These are phyloP conservation scores for Malthinus seriepunctatus DNA, from an alignment of 2,888 invertebrate genomes.

Conservation along the genomic window DNA sequence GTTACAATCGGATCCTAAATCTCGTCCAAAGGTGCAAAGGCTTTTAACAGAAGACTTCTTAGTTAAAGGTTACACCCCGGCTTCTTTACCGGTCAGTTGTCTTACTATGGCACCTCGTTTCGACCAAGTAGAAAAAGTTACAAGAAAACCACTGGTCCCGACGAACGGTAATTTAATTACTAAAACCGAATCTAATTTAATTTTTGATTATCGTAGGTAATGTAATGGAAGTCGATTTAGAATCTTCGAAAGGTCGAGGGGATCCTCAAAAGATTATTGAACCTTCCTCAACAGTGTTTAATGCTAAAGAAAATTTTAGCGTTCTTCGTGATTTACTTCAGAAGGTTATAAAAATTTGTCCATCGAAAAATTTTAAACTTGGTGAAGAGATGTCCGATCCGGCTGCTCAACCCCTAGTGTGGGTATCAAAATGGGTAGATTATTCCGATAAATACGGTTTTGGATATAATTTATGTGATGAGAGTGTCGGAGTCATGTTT, in stretches of 20 bases:
- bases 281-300: constrained; percentile 39
- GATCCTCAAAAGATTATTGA: constrained; percentile 14
- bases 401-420: constrained; percentile 91
- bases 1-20: constrained; percentile 81
- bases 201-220: background rate
- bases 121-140: constrained; percentile 58
- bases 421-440: constrained; percentile 99
- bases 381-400: constrained; percentile 94
- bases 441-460: constrained; percentile 99
- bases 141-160: no score
- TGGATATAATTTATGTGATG: constrained; percentile 97
- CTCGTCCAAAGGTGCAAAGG: constrained; percentile 78
- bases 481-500: constrained; percentile 97
- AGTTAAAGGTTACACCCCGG: constrained; percentile 75
- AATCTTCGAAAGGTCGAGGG: constrained; percentile 39
- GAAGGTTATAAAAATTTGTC: constrained; percentile 45
- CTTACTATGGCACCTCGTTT: constrained; percentile 93
- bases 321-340: constrained; percentile 46
- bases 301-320: constrained; percentile 48
- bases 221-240: constrained; percentile 16
- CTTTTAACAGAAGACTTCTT: constrained; percentile 79
- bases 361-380: constrained; percentile 48
- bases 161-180: constrained; percentile 54
- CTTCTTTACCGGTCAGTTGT: constrained; percentile 87
- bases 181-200: background rate